Base-by-base conservation (phyloP, 2,888 invertebrate genomes). In the Tinea trinotella region DNA sequence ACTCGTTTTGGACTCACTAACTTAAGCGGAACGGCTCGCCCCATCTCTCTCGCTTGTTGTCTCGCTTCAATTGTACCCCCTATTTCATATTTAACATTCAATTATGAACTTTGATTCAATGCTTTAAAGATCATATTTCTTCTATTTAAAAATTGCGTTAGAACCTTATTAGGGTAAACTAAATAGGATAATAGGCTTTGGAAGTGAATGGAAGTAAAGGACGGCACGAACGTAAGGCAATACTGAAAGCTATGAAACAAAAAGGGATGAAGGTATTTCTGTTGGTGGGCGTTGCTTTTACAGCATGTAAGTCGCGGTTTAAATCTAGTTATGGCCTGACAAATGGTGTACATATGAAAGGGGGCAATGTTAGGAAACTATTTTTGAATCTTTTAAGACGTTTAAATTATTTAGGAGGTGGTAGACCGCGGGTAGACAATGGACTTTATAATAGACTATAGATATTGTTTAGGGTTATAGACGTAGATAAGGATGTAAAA, bases 381-480 rank as follows among this genome's bases (percentile, higher is more conserved):
- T 85, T 85, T 85, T 85, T 85, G 85, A 85, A 85, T 85, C 84
- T 85, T 85, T 85, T 85, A 85, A 85, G 84, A 85, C 83, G 81
- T 80, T 81, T 85, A 83, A 84, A 85, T 84, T 84, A 84, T 85
- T 85, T 85, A 85, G 76, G 76, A 73, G 69, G 71, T 65, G 80
- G 82, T 76, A 74, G 73, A 73, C 76, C 77, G 74, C 67, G 70
- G 77, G 70, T 65, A 79, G 83, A 83, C 84, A 83, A 84, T 84
- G 83, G 81, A 81, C 75, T 84, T 85, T 84, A 84, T 84, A 83
- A 84, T 83, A 84, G 83, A 82, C 83, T 82, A 83, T 79, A 77
- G 24, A 24, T 7, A 5, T 24, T 68, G 71, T 74, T 74, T 76
- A 74, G 66, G 76, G 79, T 83, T 81, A 81, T 80, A 76, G 79